A percentile compares a stretch with the other conserved stretches of the same genome.
Conservation (phyloP, 1,140 invertebrate species). For the Uloborus diversus region DNA sequence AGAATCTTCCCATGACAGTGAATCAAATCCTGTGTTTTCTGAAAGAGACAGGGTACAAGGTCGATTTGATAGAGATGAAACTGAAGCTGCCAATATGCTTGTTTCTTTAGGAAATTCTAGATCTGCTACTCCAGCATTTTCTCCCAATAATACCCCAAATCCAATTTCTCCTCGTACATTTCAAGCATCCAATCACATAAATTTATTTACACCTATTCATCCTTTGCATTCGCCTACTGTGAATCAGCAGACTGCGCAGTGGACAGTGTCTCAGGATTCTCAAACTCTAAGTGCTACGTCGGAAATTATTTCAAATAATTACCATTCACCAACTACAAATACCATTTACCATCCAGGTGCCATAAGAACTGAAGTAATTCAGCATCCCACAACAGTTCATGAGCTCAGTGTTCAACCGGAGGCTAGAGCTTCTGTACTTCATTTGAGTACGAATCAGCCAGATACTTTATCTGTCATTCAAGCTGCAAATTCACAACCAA, state of each 20-base stretch:
- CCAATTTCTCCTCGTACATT: slow-evolving; percentile 50
- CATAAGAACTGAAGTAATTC: slow-evolving; percentile 47
- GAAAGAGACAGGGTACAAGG: slow-evolving; percentile 70
- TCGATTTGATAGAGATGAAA: slow-evolving; percentile 90
- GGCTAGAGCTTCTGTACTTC: slow-evolving; percentile 42
- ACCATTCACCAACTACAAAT: neutral
- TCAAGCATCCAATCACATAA: slow-evolving; percentile 31
- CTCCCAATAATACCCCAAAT: slow-evolving; percentile 70
- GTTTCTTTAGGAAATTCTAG: slow-evolving; percentile 91
- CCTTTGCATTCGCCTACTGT: slow-evolving; percentile 42
- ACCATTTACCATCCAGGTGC: slow-evolving; percentile 32
- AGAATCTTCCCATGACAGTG: slow-evolving; percentile 76
- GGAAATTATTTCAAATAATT: slow-evolving; percentile 20
- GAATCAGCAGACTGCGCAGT: slow-evolving; percentile 33
- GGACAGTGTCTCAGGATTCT: slow-evolving; percentile 30
- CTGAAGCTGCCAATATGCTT: slow-evolving; percentile 95
- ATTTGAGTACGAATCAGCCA: slow-evolving; percentile 43
- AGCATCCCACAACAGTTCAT: slow-evolving; percentile 25
- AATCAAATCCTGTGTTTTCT: slow-evolving; percentile 83
- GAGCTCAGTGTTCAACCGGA: slow-evolving; percentile 38
- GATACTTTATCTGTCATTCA: slow-evolving; percentile 35
- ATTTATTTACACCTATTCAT: slow-evolving; percentile 45
- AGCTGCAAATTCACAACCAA: neutral
- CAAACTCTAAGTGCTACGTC: slow-evolving; percentile 2
- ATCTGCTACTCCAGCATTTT: slow-evolving; percentile 86